Evolutionary conservation across 1,140 invertebrate genomes (phyloP).

Genomic region (Drosophila biarmipes): DNA sequence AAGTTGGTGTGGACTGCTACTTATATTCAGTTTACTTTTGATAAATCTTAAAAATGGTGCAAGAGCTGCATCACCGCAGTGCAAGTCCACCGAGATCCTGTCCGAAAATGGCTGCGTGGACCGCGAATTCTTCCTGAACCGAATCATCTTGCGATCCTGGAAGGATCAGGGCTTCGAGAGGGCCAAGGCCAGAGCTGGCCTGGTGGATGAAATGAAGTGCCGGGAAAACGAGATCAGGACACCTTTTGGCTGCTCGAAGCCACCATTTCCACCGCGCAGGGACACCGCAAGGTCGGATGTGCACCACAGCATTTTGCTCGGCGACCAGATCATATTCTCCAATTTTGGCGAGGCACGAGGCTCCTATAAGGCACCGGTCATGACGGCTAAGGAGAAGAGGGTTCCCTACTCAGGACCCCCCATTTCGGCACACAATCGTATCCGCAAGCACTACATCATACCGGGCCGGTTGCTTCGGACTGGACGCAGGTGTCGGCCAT

Average conservation of each 20-base stretch:
- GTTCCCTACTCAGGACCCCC: background rate
- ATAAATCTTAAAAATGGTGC: background rate
- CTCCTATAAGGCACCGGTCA: background rate
- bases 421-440: constrained; percentile 25
- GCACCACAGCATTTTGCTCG: constrained; percentile 2
- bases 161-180: constrained; percentile 15
- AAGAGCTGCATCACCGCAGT: background rate
- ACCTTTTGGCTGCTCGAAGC: constrained; percentile 12
- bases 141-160: constrained; percentile 11
- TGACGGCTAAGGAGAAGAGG: background rate
- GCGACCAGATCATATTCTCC: background rate
- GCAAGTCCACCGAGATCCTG: constrained; percentile 27
- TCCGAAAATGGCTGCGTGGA: constrained; percentile 35
- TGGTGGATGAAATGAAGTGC: constrained; percentile 1
- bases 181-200: constrained; percentile 1
- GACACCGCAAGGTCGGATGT: background rate
- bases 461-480: constrained; percentile 28
- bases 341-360: background rate
- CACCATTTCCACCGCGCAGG: background rate
- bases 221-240: constrained; percentile 21
- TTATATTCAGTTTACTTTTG: background rate
- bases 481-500: constrained; percentile 34
- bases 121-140: constrained; percentile 5
- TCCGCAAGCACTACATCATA: constrained; percentile 8
- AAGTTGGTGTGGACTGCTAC: background rate